Evolutionary conservation across 2,113 vertebrate genomes (phyloP).

Genomic region (Aspidoscelis tigris): DNA sequence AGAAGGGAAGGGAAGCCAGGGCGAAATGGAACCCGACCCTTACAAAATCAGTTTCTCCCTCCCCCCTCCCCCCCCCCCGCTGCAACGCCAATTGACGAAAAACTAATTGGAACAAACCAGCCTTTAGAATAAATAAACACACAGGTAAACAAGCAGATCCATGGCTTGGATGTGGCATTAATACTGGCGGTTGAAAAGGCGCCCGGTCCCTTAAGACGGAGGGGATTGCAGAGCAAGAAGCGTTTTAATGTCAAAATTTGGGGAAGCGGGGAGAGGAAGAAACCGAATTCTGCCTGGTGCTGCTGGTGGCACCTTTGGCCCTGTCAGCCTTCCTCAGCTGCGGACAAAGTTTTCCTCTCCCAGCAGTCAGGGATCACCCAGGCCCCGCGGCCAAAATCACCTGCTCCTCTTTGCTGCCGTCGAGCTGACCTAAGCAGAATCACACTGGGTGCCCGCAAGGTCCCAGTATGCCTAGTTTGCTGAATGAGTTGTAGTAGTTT

Average conservation of each 20-base stretch:
- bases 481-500: constrained; percentile 32
- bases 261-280: no score
- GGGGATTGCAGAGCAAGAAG: constrained; percentile 20
- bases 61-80: constrained; percentile 39
- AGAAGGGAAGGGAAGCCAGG: not conserved
- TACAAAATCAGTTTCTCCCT: constrained; percentile 61
- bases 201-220: constrained; percentile 21
- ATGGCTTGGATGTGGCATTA: not conserved
- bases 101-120: constrained; percentile 67
- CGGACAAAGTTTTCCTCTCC: constrained; percentile 6
- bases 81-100: constrained; percentile 62
- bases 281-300: not conserved
- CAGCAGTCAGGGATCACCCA: constrained; percentile 16
- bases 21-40: constrained; percentile 36
- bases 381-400: not conserved
- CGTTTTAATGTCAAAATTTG: not conserved
- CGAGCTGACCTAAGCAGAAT: constrained; percentile 44
- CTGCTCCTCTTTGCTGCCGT: not conserved
- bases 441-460: constrained; percentile 35
- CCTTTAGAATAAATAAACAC: constrained; percentile 30
- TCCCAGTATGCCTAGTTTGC: not conserved
- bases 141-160: not conserved
- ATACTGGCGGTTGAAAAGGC: constrained; percentile 19
- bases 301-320: not conserved
- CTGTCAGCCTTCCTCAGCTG: constrained; percentile 47